Percentiles rank a stretch among this genome's conserved stretches.
Evolutionary conservation across 2,797 vertebrate genomes (phyloP).

Genomic region (Masticophis lateralis): DNA sequence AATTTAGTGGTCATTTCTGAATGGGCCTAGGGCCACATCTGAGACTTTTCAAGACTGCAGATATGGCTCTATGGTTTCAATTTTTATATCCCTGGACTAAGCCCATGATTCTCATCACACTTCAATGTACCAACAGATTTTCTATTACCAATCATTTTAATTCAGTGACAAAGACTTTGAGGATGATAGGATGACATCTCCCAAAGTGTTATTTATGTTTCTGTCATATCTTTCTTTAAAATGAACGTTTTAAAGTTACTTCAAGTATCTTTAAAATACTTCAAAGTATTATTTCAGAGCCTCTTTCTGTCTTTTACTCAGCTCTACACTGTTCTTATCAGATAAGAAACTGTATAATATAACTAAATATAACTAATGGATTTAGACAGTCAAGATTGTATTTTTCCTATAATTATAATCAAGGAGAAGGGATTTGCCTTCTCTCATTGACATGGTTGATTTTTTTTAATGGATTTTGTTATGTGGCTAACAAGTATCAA

Average conservation of each 20-base stretch:
- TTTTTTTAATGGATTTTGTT: background rate
- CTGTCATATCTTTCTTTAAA: background rate
- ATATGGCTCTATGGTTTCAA: no score
- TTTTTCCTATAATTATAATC: background rate
- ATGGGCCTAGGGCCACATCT: background rate
- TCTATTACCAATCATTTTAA: background rate
- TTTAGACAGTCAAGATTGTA: background rate
- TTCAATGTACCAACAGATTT: background rate
- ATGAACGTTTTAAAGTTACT: background rate
- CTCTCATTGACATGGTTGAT: background rate
- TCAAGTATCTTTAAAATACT: background rate
- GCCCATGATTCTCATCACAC: background rate
- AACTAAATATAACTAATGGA: background rate
- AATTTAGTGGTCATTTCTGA: background rate
- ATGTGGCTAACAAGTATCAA: background rate
- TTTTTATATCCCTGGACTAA: no score
- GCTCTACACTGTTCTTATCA: background rate
- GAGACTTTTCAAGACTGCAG: background rate
- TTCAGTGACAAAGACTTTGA: background rate
- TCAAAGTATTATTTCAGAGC: background rate
- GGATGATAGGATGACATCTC: background rate
- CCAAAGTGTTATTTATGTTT: background rate
- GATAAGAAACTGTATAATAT: background rate
- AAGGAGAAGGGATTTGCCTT: background rate
- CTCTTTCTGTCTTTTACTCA: background rate